Conservation (phyloP, 1,140 invertebrate species). For the Anoplophora glabripennis region DNA sequence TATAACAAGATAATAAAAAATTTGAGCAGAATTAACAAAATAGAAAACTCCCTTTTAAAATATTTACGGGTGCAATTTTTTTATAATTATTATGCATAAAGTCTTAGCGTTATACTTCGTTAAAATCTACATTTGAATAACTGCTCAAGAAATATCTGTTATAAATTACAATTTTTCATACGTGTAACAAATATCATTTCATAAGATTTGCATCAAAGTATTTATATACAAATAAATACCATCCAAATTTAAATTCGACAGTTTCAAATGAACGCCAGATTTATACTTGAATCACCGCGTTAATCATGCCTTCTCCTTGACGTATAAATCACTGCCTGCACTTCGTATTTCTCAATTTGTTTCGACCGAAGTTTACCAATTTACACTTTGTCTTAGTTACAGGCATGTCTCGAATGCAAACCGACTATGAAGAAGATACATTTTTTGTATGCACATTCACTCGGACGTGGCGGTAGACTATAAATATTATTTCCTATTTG, state of each 20-base stretch:
- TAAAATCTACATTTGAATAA: too few species aligned
- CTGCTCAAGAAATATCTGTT: too few species aligned
- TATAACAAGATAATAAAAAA: too few species aligned
- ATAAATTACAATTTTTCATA: too few species aligned
- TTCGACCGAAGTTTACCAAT: conserved; percentile 31
- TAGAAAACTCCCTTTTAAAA: too few species aligned
- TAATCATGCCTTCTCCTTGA: conserved; percentile 23
- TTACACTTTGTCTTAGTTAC: conserved; percentile 34
- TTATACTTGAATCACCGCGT: conserved; percentile 10
- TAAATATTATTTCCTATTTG: too few species aligned
- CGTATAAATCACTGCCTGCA: conserved; percentile 32
- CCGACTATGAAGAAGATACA: not conserved
- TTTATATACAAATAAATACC: not conserved
- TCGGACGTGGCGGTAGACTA: too few species aligned
- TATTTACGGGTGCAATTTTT: too few species aligned
- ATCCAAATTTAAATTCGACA: not conserved
- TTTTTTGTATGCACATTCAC: not conserved
- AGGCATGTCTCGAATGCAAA: conserved; percentile 16
- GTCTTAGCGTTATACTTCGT: too few species aligned
- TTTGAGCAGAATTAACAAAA: too few species aligned
- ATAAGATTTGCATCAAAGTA: not conserved
- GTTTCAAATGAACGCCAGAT: conserved; percentile 1
- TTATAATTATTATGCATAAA: too few species aligned
- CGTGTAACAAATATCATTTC: not conserved
- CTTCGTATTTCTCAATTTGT: conserved; percentile 37